Conservation (phyloP, 1,140 invertebrate species). For the Ceratosolen fusciceps region DNA sequence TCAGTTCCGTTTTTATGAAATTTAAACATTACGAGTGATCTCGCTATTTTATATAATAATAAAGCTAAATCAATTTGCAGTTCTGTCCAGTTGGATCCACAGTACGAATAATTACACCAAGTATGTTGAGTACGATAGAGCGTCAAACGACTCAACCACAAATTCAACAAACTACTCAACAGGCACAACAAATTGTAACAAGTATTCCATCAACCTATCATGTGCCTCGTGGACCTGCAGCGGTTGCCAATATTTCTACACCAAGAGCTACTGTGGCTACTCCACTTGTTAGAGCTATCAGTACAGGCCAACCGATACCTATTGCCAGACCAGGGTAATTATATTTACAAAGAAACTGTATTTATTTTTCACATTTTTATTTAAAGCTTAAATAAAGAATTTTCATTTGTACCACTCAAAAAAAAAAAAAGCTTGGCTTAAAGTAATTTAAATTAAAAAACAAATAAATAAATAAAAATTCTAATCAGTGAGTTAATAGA, state of each 20-base stretch:
- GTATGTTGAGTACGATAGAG: conserved; percentile 65
- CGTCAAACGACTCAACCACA: conserved; percentile 60
- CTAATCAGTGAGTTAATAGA: no score
- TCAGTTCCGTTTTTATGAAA: no score
- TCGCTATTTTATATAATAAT: no score
- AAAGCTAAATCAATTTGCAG: conserved; percentile 50
- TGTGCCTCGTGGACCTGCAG: conserved; percentile 69
- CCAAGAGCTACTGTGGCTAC: conserved; percentile 71
- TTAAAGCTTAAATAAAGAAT: neutral
- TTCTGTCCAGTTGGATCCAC: conserved; percentile 66
- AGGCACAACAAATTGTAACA: conserved; percentile 62
- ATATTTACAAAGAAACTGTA: conserved; percentile 7
- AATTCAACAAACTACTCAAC: conserved; percentile 55
- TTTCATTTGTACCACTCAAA: neutral
- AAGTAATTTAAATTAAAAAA: no score
- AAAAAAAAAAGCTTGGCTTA: no score
- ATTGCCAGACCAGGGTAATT: conserved; percentile 61
- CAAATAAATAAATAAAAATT: no score
- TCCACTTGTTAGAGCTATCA: conserved; percentile 67
- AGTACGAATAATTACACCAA: conserved; percentile 67
- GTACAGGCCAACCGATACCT: conserved; percentile 59
- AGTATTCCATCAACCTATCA: conserved; percentile 64
- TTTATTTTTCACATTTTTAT: neutral
- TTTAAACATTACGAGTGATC: no score
- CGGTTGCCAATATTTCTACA: conserved; percentile 72